phyloP scores from a whole-genome alignment of 2,888 invertebrate genomes.

The Cepaea hortensis region DNA sequence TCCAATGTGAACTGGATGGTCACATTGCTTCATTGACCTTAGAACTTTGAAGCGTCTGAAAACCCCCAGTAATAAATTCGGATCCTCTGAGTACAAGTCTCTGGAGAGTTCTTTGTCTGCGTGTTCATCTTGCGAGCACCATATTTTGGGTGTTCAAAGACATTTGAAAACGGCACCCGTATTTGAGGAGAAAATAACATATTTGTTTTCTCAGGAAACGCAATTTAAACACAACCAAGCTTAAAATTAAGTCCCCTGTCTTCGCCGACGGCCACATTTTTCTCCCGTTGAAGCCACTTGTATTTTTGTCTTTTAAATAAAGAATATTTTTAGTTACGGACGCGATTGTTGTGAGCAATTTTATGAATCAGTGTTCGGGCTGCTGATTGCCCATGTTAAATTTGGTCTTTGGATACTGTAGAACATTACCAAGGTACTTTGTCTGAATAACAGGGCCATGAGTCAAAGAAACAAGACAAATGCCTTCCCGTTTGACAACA shows the following conservation, averaged over 20 bases:
- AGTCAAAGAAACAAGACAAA: too few relatives aligned
- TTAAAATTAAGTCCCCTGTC: constrained; percentile 15
- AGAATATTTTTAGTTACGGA: too few relatives aligned
- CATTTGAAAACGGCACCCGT: not conserved
- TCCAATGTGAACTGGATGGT: not conserved
- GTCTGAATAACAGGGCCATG: too few relatives aligned
- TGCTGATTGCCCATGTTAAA: too few relatives aligned
- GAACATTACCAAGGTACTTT: too few relatives aligned
- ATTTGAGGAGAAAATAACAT: constrained; percentile 20
- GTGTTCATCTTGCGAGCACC: constrained; percentile 11
- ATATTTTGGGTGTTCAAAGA: not conserved
- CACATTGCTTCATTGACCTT: not conserved
- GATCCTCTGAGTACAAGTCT: not conserved
- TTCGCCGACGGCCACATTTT: not conserved
- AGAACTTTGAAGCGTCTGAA: not conserved
- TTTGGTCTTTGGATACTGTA: too few relatives aligned
- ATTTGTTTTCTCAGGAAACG: constrained; percentile 20
- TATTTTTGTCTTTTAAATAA: too few relatives aligned
- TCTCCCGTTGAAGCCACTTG: not conserved
- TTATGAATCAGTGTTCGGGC: too few relatives aligned
- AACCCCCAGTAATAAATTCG: not conserved
- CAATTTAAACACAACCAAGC: constrained; percentile 28
- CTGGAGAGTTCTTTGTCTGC: not conserved
- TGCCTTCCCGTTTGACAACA: too few relatives aligned
- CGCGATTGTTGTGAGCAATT: too few relatives aligned